Conservation (phyloP, 2,888 invertebrate species). For the Hyalella azteca region DNA sequence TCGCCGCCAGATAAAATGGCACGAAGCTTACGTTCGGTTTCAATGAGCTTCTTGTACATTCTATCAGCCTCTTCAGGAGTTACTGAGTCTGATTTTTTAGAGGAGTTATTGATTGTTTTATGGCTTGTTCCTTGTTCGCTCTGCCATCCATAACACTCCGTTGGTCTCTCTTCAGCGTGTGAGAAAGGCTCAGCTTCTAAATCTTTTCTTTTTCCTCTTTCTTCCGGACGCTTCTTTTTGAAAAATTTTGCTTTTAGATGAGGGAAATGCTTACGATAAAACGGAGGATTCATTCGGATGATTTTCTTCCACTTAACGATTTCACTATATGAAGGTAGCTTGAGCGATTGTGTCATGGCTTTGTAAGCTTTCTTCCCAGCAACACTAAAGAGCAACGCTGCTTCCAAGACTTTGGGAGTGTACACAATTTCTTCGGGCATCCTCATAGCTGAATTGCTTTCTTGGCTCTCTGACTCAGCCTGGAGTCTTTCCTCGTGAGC, state of each 20-base stretch:
- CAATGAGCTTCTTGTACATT: slow-evolving; percentile 28
- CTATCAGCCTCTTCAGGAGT: not conserved
- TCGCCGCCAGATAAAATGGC: not conserved
- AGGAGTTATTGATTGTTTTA: not conserved
- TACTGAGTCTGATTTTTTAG: not conserved
- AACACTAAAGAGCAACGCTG: slow-evolving; percentile 30
- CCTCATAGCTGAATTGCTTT: not conserved
- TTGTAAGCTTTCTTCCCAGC: slow-evolving; percentile 33
- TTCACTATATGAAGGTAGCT: slow-evolving; percentile 20
- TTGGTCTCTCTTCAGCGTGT: not conserved
- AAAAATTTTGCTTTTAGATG: slow-evolving; percentile 26
- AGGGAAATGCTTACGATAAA: slow-evolving; percentile 23
- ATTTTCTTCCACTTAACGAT: slow-evolving; percentile 33
- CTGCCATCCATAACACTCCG: slow-evolving; percentile 8
- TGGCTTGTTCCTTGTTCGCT: not conserved
- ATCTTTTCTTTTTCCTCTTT: not conserved
- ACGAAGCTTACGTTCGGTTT: not conserved
- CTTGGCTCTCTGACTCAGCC: not conserved
- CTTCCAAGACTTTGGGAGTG: slow-evolving; percentile 33
- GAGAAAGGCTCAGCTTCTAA: not conserved
- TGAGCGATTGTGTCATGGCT: slow-evolving; percentile 1
- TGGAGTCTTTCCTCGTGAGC: not conserved
- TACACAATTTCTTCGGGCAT: not conserved
- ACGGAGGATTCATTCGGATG: slow-evolving; percentile 12
- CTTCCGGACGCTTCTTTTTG: slow-evolving; percentile 29